Conservation (phyloP, 2,797 vertebrate genomes). For the Lutjanus argentimaculatus region DNA sequence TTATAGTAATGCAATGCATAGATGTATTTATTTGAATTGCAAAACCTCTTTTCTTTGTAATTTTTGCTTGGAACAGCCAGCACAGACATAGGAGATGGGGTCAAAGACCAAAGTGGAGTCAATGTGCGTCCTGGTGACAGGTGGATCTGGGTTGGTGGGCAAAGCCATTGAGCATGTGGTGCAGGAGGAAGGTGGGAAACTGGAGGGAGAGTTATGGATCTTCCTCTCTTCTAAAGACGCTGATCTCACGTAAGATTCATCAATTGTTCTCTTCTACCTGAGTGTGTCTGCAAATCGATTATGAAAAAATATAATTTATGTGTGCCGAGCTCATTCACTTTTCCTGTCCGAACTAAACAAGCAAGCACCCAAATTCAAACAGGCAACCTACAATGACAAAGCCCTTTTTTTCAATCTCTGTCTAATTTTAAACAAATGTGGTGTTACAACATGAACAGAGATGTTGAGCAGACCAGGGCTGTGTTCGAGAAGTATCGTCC, state of each 20-base stretch:
- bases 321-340: too few species aligned
- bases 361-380: too few species aligned
- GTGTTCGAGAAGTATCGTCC: constrained; percentile 89
- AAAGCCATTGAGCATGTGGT: constrained; percentile 87
- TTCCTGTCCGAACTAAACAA: too few species aligned
- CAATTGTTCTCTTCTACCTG: fast-evolving
- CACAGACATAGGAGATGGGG: constrained; percentile 9
- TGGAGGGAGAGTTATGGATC: constrained; percentile 86
- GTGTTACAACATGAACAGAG: constrained; percentile 26
- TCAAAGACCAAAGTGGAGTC: not conserved
- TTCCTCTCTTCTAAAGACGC: constrained; percentile 88
- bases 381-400: too few species aligned
- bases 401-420: not conserved
- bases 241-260: constrained; percentile 72
- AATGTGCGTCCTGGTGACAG: constrained; percentile 88
- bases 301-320: not conserved
- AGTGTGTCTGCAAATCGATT: not conserved
- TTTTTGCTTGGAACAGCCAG: not conserved
- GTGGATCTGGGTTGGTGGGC: constrained; percentile 88
- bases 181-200: constrained; percentile 75
- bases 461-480: constrained; percentile 81
- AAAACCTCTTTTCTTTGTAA: not conserved
- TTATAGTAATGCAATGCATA: not conserved
- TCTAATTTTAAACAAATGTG: not conserved
- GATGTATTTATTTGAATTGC: too few species aligned